Evolutionary conservation across 2,113 vertebrate species (phyloP).

Genomic region (Vidua macroura): DNA sequence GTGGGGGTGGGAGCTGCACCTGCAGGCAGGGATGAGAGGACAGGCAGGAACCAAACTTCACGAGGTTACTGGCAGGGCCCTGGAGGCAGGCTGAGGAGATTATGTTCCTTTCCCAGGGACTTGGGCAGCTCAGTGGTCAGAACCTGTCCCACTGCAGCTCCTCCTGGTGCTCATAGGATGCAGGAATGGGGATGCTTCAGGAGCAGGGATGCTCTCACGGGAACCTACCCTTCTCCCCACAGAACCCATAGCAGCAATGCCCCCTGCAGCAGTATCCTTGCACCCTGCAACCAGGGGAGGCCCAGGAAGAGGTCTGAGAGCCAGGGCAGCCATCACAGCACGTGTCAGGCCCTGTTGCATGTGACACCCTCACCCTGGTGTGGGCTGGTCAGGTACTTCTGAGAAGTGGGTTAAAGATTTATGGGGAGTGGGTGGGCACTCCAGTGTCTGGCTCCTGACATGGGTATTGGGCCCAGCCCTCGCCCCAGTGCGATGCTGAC

Average conservation of each 20-base stretch:
- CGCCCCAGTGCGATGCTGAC: fast-evolving
- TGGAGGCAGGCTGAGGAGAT: neutral
- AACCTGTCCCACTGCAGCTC: fast-evolving
- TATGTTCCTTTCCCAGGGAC: neutral
- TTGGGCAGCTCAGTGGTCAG: neutral
- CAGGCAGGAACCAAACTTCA: neutral
- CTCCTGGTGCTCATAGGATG: fast-evolving
- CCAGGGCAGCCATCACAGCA: fast-evolving
- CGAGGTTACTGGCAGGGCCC: neutral
- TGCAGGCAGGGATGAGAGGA: neutral
- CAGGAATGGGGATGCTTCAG: neutral
- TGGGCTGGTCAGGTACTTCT: neutral
- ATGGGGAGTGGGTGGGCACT: neutral
- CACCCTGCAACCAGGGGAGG: neutral
- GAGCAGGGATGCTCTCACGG: neutral
- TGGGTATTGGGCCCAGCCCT: neutral
- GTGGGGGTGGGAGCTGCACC: neutral
- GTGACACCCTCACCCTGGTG: neutral
- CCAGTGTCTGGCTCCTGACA: neutral
- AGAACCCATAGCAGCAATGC: neutral
- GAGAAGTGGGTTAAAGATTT: neutral
- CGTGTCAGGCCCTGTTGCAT: neutral
- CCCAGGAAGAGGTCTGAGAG: neutral
- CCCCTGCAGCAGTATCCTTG: neutral
- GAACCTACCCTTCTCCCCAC: neutral